Conservation (phyloP, 2,113 vertebrate genomes). For the Ramphastos sulfuratus region DNA sequence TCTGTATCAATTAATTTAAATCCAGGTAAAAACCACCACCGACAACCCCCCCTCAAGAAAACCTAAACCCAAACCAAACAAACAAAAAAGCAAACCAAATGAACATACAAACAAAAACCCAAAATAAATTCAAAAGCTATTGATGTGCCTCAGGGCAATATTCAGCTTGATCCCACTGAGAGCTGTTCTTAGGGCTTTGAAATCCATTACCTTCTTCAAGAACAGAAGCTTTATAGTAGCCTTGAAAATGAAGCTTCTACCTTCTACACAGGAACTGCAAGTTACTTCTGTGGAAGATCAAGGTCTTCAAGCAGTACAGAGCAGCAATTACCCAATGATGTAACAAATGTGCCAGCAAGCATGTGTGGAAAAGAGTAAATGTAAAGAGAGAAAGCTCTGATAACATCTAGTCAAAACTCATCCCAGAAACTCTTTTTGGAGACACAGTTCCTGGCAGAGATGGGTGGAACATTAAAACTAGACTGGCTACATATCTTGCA, state of each 20-base stretch:
- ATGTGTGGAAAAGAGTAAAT: not conserved
- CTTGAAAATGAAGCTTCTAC: constrained; percentile 11
- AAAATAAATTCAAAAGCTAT: not conserved
- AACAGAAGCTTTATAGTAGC: not conserved
- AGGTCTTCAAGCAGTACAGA: not conserved
- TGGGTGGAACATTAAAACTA: not conserved
- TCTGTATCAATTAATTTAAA: constrained; percentile 11
- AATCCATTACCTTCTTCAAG: constrained; percentile 9
- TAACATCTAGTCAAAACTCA: constrained; percentile 3
- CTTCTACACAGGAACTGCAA: not conserved
- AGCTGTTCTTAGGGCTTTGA: constrained; percentile 2
- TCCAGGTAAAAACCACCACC: too few species aligned
- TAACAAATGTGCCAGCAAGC: not conserved
- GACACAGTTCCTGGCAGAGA: not conserved
- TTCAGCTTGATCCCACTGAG: not conserved
- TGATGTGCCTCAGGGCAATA: not conserved
- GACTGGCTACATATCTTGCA: not conserved
- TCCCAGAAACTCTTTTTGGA: not conserved
- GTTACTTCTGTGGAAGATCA: constrained; percentile 21
- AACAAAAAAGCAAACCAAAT: too few species aligned
- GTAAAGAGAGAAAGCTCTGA: not conserved
- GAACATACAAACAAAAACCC: not conserved
- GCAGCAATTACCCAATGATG: not conserved
- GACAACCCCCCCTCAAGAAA: too few species aligned
- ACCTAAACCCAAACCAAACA: not conserved